Conservation (phyloP, 2,113 vertebrate genomes). For the Stegostoma tigrinum region DNA sequence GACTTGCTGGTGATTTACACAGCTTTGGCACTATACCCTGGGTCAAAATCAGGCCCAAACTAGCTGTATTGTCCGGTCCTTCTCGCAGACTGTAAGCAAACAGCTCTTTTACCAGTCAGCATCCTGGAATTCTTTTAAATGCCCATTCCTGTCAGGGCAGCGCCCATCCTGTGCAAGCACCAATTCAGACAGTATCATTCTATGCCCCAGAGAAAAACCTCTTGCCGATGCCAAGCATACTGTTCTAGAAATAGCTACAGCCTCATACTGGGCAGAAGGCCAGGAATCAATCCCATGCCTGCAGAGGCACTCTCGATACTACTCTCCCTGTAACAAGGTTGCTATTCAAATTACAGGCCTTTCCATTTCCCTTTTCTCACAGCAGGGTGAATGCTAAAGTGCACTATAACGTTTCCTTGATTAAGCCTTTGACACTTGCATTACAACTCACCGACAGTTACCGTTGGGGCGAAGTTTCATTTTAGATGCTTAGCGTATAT, state of each 20-base stretch:
- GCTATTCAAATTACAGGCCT: background rate
- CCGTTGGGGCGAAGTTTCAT: background rate
- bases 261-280: background rate
- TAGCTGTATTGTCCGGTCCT: background rate
- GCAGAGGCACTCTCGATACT: background rate
- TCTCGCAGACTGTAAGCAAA: background rate
- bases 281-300: constrained; percentile 17
- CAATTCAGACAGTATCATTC: background rate
- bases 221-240: background rate
- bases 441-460: background rate
- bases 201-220: background rate
- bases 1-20: background rate
- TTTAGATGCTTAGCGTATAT: background rate
- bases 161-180: constrained; percentile 30
- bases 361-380: background rate
- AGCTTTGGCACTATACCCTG: background rate
- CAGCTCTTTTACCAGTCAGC: background rate
- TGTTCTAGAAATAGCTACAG: background rate
- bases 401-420: background rate
- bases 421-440: constrained; percentile 18
- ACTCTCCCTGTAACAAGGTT: constrained; percentile 17
- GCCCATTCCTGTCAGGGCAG: constrained; percentile 16
- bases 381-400: background rate
- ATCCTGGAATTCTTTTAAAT: constrained; percentile 30
- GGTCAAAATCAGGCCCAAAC: background rate